phyloP scores from a whole-genome alignment of 2,113 vertebrate genomes.

The Sigmodon hispidus region DNA sequence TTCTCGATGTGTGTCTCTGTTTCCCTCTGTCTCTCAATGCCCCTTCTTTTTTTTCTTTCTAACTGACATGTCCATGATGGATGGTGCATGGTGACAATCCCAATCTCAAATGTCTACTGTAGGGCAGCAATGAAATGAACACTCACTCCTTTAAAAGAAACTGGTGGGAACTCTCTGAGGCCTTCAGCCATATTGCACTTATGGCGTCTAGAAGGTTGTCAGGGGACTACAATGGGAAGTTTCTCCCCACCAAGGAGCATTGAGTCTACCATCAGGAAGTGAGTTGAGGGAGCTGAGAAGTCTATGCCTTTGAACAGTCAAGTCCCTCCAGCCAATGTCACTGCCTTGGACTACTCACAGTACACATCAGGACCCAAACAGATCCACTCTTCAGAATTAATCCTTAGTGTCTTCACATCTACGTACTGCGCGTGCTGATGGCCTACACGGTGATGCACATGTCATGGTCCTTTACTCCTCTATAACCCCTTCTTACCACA shows the following conservation, averaged over 20 bases:
- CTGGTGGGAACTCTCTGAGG: neutral
- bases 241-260: neutral
- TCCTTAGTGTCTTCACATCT: neutral
- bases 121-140: neutral
- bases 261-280: neutral
- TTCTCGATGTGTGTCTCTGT: neutral
- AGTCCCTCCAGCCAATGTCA: neutral
- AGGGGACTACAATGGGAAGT: neutral
- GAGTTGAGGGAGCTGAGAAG: neutral
- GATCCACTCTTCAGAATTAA: neutral
- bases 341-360: neutral
- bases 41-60: no score
- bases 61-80: no score
- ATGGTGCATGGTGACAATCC: neutral
- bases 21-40: neutral
- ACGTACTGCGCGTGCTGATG: no score
- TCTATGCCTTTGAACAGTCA: neutral
- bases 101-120: neutral
- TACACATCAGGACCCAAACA: neutral
- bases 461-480: neutral
- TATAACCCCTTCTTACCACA: neutral
- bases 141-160: neutral
- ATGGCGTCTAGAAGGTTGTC: fast-evolving
- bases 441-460: no score
- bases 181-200: neutral